phyloP scores from a whole-genome alignment of 2,113 vertebrate species.

The Pituophis catenifer region DNA sequence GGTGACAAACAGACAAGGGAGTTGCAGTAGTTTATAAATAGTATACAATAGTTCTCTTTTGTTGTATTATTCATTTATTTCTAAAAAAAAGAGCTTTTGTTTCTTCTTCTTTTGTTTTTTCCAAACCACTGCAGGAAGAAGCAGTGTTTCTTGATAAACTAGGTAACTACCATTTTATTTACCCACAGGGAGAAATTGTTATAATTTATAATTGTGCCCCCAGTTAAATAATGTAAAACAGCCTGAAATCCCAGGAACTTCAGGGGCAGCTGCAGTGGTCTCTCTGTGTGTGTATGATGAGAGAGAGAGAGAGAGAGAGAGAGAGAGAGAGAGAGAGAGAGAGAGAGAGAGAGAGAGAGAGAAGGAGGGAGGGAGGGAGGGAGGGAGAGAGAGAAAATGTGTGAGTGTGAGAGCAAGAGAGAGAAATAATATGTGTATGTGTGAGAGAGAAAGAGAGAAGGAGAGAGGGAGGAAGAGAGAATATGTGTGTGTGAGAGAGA shows the following conservation, averaged over 20 bases:
- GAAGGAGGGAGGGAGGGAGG: too few relatives aligned
- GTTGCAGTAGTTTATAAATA: neutral
- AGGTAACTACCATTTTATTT: neutral
- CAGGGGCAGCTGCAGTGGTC: neutral
- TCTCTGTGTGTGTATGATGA: neutral
- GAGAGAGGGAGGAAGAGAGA: too few relatives aligned
- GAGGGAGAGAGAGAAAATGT: too few relatives aligned
- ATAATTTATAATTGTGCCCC: neutral
- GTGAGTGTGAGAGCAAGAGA: too few relatives aligned
- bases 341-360: rapidly evolving
- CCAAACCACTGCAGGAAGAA: neutral
- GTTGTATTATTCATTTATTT: neutral
- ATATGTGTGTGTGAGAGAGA: too few relatives aligned
- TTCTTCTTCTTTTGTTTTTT: neutral
- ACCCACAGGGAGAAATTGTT: neutral
- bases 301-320: too few relatives aligned
- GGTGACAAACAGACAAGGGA: neutral
- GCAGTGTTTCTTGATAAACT: neutral
- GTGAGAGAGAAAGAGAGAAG: too few relatives aligned
- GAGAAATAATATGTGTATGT: too few relatives aligned
- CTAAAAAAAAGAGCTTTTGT: neutral
- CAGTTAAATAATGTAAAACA: neutral
- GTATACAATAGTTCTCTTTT: neutral
- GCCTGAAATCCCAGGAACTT: neutral
- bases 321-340: rapidly evolving